A percentile compares a stretch with the other conserved stretches of the same genome.
phyloP scores from a whole-genome alignment of 2,113 vertebrate species.

The Carollia perspicillata region DNA sequence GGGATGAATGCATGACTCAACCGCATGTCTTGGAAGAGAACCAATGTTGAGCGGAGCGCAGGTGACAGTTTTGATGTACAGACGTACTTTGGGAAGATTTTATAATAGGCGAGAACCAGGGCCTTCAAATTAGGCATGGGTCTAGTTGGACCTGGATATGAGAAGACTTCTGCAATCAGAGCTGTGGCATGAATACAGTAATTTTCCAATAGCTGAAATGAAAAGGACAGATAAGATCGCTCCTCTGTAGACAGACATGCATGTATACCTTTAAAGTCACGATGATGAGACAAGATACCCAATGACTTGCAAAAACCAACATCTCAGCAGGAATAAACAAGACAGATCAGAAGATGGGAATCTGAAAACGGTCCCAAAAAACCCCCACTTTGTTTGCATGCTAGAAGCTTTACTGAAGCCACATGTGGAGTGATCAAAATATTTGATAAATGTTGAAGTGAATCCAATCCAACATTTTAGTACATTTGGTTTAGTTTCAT shows the following conservation, averaged over 20 bases:
- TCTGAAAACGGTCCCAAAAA: constrained; percentile 19
- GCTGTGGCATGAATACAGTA: background rate
- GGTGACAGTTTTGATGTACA: constrained; percentile 50
- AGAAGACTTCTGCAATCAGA: constrained; percentile 36
- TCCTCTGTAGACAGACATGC: constrained; percentile 7
- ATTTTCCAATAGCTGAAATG: background rate
- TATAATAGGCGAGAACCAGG: background rate
- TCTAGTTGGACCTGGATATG: background rate
- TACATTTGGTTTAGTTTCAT: constrained; percentile 59
- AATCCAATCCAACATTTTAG: constrained; percentile 40
- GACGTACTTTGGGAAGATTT: background rate
- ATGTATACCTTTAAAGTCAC: background rate
- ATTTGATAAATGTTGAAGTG: constrained; percentile 50
- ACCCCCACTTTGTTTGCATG: constrained; percentile 53
- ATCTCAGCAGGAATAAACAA: constrained; percentile 21
- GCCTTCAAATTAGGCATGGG: background rate
- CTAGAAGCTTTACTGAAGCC: constrained; percentile 34
- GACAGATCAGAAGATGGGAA: constrained; percentile 45
- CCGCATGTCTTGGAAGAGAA: constrained; percentile 43
- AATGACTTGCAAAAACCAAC: constrained; percentile 56
- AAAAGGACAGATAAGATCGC: constrained; percentile 28
- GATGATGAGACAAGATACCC: constrained; percentile 65
- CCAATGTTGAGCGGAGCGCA: background rate
- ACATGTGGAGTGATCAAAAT: constrained; percentile 44
- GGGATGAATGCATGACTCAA: constrained; percentile 20